Evolutionary conservation across 2,888 invertebrate genomes (phyloP), one percentile per base, ranked within the genome.

Genomic region (Mactromeris polynyma): DNA sequence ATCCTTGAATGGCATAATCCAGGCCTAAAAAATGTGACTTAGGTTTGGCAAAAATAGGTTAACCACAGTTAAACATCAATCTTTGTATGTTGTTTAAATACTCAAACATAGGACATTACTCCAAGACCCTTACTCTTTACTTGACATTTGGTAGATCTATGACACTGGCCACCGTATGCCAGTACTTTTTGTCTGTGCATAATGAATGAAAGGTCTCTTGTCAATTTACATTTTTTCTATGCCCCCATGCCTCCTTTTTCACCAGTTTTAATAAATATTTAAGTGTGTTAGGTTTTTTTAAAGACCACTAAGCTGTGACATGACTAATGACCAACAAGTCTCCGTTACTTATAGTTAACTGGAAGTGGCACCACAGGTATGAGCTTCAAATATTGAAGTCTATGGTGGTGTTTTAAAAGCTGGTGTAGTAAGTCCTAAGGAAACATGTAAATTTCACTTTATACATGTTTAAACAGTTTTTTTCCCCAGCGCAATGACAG

Each of bases 251-350:
- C 73, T 73, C 36, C 33, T 73, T 33, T 36, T 73, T 17, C 33
- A 73, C 73, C 36, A 33, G 36, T 73, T 73, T 73, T 73, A 73
- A 73, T 73, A 73, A 73, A 73, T 73, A 73, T 73, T 73, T 73
- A 73, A 73, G 73, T 73, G 26, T 73, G 73, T 14, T 73, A 2
- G 26, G 73, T 19, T 73, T 36, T 33, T 36, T 33, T 36, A 73
- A 73, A 14, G 73, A 73, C 73, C 73, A 73, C 33, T 33, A 33
- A 73, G 33, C 26, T 7, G 33, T 33, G 3, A 73, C 6, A 17
- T 73, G 73, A 73, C 73, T 36, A 73, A 73, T 73, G 73, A 36
- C 31, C 73, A 73, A 4, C 17, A 19, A 0, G 33, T 73, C 31
- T 11, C 14, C 17, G 73, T 26, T 3, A 73, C 26, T 73, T 26